These are phyloP conservation scores for Microtus montanus DNA, from an alignment of 2,113 vertebrate genomes.

Conservation along the genomic window DNA sequence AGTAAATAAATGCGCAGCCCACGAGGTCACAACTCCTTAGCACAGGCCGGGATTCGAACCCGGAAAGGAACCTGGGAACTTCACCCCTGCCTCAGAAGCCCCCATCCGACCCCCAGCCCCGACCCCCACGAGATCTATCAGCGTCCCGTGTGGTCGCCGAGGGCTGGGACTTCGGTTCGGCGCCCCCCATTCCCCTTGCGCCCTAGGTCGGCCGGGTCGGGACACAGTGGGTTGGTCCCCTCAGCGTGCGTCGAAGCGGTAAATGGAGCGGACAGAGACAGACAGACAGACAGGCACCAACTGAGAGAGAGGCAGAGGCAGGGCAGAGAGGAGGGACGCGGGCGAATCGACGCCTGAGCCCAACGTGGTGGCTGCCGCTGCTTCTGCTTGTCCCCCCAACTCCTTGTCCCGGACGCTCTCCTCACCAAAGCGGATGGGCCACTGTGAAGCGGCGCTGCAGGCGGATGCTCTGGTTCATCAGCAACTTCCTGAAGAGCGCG, in stretches of 20 bases:
- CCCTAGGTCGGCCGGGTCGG: not conserved
- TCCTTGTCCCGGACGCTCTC: constrained; percentile 76
- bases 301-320: not conserved
- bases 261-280: not conserved
- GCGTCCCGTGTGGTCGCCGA: not conserved
- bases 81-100: not conserved
- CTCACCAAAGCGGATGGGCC: constrained; percentile 95
- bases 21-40: not conserved
- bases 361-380: not conserved
- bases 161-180: too few relatives aligned
- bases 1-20: not conserved
- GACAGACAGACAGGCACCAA: not conserved
- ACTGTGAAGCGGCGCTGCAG: constrained; percentile 95
- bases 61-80: not conserved
- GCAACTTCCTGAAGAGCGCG: constrained; percentile 90
- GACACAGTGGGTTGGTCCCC: not conserved
- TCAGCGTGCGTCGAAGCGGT: not conserved
- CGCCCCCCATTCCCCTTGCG: not conserved
- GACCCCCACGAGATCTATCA: not conserved
- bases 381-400: not conserved
- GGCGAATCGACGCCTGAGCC: not conserved
- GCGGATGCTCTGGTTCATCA: constrained; percentile 91
- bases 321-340: not conserved
- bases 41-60: not conserved
- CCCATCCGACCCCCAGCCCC: not conserved